Evolutionary conservation across 1,140 invertebrate genomes (phyloP), one percentile per base, ranked within the genome.

Genomic region (Apis florea): DNA sequence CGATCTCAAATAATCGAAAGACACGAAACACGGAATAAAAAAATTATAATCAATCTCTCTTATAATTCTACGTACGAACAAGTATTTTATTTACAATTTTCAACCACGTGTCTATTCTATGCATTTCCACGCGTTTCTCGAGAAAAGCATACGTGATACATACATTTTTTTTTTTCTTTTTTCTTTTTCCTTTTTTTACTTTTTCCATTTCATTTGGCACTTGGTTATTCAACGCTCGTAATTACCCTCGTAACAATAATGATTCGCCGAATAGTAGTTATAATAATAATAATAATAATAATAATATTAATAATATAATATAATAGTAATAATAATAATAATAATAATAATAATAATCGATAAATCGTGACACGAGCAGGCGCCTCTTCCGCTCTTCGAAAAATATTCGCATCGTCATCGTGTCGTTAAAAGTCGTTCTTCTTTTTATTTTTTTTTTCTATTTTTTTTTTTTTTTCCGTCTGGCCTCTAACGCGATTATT

Each of bases 131-230:
- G 19, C 26, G 51, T 40, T 66, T 19, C 4, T 53, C 19, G 24
- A 70, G 21, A 49, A 49, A 73, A 73, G 51, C n/a, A 79, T n/a
- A 74, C 58, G n/a, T 56, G 66, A 80, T n/a, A 58, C 53, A 17
- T 40, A 15, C 6, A 5, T 40, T 40, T 83, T 80, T 81, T 71
- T 19, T 53, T 13, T 4, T 10, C 9, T 13, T 53, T 15, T 53
- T 53, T 0, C 13, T 13, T 15, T 4, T 31, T 56, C n/a, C n/a
- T 80, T 83, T 69, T n/a, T 67, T 85, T 81, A 69, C 31, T 54
- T 67, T 6, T 74, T 84, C 78, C 71, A 56, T 31, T 19, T 21
- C 76, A 77, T 82, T 24, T 74, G 72, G 79, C 79, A 81, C 79
- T 74, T 75, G 11, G 12, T 80, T 74, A 19, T 24, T 31, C 31